Conservation (phyloP, 2,888 invertebrate species). For the Chloroclystis v-ata region DNA sequence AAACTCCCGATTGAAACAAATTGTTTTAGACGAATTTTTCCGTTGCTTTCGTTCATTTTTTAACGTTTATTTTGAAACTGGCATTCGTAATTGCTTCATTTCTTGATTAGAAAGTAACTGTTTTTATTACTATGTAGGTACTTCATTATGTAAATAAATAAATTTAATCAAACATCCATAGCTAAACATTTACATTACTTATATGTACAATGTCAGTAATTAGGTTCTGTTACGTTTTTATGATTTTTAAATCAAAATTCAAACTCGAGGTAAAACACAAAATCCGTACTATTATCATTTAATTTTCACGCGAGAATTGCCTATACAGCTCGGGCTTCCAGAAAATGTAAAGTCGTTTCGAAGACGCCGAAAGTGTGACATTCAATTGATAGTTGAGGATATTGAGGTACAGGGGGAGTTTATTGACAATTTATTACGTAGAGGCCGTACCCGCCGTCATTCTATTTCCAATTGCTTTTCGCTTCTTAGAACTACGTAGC, state of each 20-base stretch:
- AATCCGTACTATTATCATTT: too few relatives aligned
- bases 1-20: conserved; percentile 11
- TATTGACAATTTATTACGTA: conserved; percentile 17
- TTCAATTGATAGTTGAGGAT: conserved; percentile 20
- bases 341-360: conserved; percentile 13
- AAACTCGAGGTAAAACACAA: too few relatives aligned
- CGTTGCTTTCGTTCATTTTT: background rate
- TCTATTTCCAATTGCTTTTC: conserved; percentile 2
- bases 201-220: too few relatives aligned
- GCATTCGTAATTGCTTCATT: background rate
- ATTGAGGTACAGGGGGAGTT: conserved; percentile 9
- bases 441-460: background rate
- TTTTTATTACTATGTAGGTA: too few relatives aligned
- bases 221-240: too few relatives aligned
- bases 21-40: conserved; percentile 6
- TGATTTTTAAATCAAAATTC: too few relatives aligned
- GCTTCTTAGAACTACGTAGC: background rate
- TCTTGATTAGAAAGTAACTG: background rate
- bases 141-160: too few relatives aligned
- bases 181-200: too few relatives aligned
- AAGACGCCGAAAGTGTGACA: conserved; percentile 10
- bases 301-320: background rate
- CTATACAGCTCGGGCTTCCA: background rate
- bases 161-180: too few relatives aligned
- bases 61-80: conserved; percentile 1